Evolutionary conservation across 2,888 invertebrate species (phyloP).

Genomic region (Cantharis lateralis): DNA sequence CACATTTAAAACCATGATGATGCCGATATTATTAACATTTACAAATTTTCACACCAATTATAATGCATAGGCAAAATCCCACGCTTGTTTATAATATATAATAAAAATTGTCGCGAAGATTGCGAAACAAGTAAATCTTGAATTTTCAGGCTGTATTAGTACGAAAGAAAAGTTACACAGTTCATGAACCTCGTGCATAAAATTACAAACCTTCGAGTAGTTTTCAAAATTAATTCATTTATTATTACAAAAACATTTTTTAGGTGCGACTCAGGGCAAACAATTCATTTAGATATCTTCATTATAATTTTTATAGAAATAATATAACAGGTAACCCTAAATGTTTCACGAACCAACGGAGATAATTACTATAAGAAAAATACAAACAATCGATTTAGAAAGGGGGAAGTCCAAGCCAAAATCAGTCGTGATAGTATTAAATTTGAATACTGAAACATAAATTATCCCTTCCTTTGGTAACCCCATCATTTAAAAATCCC

Average conservation of each 20-base stretch:
- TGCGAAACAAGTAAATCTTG: not conserved
- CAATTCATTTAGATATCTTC: no score
- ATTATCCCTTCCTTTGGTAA: no score
- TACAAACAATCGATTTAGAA: no score
- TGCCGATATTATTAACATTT: not conserved
- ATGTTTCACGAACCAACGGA: no score
- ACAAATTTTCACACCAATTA: not conserved
- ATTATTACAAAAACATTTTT: not conserved
- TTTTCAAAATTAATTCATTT: not conserved
- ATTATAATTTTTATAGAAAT: no score
- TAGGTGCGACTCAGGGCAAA: no score
- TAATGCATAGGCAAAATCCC: not conserved
- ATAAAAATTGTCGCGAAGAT: not conserved
- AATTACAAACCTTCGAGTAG: not conserved
- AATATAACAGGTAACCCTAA: no score
- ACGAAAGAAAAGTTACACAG: not conserved
- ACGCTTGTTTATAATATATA: not conserved
- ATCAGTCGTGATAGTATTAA: no score
- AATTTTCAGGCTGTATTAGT: not conserved
- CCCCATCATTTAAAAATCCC: no score
- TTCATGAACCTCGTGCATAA: not conserved
- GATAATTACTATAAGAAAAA: no score
- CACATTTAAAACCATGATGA: not conserved
- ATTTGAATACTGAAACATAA: no score
- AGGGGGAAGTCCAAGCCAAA: no score